Evolutionary conservation across 64 coral and sea anemone genomes (phyloP).

Genomic region (Exaiptasia diaphana): DNA sequence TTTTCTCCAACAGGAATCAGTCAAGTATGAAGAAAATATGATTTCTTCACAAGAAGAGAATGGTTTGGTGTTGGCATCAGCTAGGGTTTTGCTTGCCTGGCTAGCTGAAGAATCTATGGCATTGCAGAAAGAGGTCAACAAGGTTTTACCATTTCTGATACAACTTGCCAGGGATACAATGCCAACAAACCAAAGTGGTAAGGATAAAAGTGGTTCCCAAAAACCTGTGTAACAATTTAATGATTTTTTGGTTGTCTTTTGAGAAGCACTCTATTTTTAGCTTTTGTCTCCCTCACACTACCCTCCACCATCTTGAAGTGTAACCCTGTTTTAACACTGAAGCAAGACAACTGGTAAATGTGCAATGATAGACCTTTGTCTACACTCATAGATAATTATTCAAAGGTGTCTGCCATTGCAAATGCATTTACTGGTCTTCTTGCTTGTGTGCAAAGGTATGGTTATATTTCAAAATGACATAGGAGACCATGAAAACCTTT

Average conservation of each 20-base stretch:
- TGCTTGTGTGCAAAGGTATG: too few species aligned
- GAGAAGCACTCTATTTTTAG: too few species aligned
- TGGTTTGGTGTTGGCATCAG: slow-evolving; percentile 62
- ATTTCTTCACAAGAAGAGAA: not conserved
- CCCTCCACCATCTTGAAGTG: too few species aligned
- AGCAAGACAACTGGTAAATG: too few species aligned
- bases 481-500: too few species aligned
- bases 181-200: not conserved
- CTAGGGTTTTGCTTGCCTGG: slow-evolving; percentile 67
- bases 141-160: slow-evolving; percentile 80
- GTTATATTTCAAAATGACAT: too few species aligned
- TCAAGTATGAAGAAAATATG: not conserved
- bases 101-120: slow-evolving; percentile 84
- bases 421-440: too few species aligned
- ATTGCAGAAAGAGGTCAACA: slow-evolving; percentile 55
- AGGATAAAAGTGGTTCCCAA: not conserved
- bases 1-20: slow-evolving; percentile 39
- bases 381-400: too few species aligned
- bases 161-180: slow-evolving; percentile 58
- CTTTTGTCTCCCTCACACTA: too few species aligned
- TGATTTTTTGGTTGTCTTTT: not conserved
- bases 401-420: too few species aligned
- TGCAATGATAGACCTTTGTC: too few species aligned
- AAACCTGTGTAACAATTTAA: not conserved
- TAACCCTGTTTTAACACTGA: too few species aligned